Percentiles rank a stretch among this genome's conserved stretches.
Conservation (phyloP, 2,113 vertebrate genomes). For the Osmerus eperlanus region DNA sequence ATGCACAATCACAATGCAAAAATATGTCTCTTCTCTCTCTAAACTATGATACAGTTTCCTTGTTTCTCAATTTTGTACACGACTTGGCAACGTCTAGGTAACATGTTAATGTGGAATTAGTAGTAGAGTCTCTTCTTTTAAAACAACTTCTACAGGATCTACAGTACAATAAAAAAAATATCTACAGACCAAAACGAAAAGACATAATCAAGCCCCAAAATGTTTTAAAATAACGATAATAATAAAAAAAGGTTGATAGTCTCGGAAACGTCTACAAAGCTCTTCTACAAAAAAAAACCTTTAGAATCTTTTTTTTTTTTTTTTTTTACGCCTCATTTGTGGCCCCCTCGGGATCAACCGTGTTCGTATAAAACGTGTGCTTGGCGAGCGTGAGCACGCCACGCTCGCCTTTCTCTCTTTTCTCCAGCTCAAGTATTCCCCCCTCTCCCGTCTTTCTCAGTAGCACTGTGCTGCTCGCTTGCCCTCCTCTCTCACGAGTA, state of each 20-base stretch:
- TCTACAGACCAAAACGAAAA: slow-evolving; percentile 1
- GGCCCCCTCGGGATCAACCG: slow-evolving; percentile 32
- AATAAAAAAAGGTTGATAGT: slow-evolving; percentile 15
- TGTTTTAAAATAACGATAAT: slow-evolving; percentile 24
- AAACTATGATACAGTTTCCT: slow-evolving; percentile 62
- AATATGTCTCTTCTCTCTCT: slow-evolving; percentile 66
- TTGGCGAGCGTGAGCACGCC: not conserved
- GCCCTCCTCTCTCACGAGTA: slow-evolving; percentile 15
- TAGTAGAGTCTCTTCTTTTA: slow-evolving; percentile 48
- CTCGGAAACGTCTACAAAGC: slow-evolving; percentile 1
- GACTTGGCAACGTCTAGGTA: slow-evolving; percentile 61
- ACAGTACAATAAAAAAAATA: slow-evolving; percentile 34
- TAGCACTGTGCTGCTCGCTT: not conserved
- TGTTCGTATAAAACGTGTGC: slow-evolving; percentile 31
- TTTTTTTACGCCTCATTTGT: slow-evolving; percentile 13
- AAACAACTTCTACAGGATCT: slow-evolving; percentile 33
- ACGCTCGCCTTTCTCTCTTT: not conserved
- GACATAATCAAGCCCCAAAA: not conserved
- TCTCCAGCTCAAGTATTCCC: not conserved
- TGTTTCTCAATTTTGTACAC: slow-evolving; percentile 21
- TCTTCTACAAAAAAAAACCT: slow-evolving; percentile 7
- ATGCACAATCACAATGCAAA: slow-evolving; percentile 63
- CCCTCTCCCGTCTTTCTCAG: not conserved
- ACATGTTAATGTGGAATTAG: slow-evolving; percentile 55
- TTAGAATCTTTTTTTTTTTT: slow-evolving; percentile 2